Conservation (phyloP, 2,113 vertebrate genomes). For the Corydoras sp. region DNA sequence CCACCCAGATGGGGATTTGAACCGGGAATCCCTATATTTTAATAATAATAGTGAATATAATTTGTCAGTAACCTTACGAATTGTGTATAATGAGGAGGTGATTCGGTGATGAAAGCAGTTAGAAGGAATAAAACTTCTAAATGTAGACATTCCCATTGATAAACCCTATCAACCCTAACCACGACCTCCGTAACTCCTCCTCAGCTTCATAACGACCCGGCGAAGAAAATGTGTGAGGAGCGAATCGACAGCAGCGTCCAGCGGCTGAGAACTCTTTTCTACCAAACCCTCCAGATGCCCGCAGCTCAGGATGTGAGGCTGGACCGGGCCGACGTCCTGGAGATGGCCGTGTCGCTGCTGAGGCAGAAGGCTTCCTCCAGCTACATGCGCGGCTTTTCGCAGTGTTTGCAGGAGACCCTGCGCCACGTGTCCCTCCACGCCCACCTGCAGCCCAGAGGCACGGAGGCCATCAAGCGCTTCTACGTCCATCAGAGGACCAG, state of each 20-base stretch:
- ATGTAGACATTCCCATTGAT: too few species aligned
- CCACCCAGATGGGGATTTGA: too few species aligned
- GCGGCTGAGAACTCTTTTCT: conserved; percentile 67
- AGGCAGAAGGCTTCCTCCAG: conserved; percentile 51
- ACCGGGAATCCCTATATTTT: too few species aligned
- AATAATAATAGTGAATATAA: too few species aligned
- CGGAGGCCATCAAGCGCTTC: conserved; percentile 60
- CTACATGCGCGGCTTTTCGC: conserved; percentile 61
- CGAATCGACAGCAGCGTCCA: conserved; percentile 78
- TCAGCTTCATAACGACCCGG: conserved; percentile 71
- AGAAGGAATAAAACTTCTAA: too few species aligned
- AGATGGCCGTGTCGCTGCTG: conserved; percentile 63
- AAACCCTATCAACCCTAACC: too few species aligned
- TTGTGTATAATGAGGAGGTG: too few species aligned
- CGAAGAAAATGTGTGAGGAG: conserved; percentile 72
- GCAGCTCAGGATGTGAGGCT: conserved; percentile 58
- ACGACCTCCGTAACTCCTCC: background rate
- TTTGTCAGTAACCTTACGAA: too few species aligned
- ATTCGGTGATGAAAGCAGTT: too few species aligned
- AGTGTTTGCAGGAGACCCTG: conserved; percentile 62
- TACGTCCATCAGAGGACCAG: conserved; percentile 46
- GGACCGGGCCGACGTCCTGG: conserved; percentile 63
- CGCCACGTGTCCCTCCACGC: conserved; percentile 57
- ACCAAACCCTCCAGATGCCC: conserved; percentile 55
- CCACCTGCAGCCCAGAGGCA: conserved; percentile 40